Evolutionary conservation across 2,113 vertebrate species (phyloP).

Genomic region (Megaceryle torquata): DNA sequence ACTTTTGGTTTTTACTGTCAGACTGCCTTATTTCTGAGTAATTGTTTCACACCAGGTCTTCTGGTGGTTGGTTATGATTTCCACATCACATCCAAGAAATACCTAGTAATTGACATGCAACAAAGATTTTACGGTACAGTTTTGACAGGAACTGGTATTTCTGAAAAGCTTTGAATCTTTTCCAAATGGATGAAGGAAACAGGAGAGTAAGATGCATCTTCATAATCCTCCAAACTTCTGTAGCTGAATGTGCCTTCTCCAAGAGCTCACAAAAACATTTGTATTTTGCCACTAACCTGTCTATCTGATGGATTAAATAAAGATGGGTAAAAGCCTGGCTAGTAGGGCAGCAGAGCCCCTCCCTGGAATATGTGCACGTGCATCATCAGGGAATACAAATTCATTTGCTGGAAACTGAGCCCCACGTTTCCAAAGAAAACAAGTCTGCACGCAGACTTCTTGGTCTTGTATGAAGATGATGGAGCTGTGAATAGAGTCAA

Average conservation of each 20-base stretch:
- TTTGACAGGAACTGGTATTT: not conserved
- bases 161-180: not conserved
- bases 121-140: not conserved
- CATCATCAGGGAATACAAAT: not conserved
- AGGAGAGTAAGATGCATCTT: not conserved
- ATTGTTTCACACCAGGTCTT: not conserved
- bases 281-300: not conserved
- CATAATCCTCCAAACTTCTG: not conserved
- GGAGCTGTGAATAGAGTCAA: not conserved
- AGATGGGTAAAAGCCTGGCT: not conserved
- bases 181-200: not conserved
- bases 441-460: not conserved
- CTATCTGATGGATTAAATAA: not conserved
- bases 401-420: not conserved
- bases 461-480: not conserved
- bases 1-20: not conserved
- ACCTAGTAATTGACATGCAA: not conserved
- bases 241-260: not conserved
- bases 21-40: not conserved
- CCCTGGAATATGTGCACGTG: rapidly evolving
- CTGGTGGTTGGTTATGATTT: not conserved
- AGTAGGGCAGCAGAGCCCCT: not conserved
- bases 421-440: not conserved
- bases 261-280: not conserved
- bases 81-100: not conserved